Evolutionary conservation across 1,140 invertebrate genomes (phyloP), one percentile per base, ranked within the genome.

Genomic region (Oreohelix idahoensis): DNA sequence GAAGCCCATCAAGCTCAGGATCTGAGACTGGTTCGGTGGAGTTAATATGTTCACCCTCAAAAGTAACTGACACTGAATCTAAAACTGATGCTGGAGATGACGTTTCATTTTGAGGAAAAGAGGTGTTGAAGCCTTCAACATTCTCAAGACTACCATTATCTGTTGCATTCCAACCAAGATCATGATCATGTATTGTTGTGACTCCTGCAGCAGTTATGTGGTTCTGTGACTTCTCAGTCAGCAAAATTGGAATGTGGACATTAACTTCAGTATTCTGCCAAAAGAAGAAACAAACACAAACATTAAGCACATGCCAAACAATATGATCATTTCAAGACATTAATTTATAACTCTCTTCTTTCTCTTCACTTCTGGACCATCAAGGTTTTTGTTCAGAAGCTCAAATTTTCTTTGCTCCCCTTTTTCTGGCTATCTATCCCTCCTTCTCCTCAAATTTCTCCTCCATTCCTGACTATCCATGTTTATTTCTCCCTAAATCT

Each of bases 171-270:
- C 13, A 11, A 10, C 13, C 13, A 0, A 73, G 1, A 73, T 5
- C 10, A 5, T 23, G 10, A 42, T 42, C 36, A n/a, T 29, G 1
- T 4, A 23, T 42, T 73, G 71, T 42, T 39, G 71, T 73, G 4
- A 45, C n/a, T 23, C n/a, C 2, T 42, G 71, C 5, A 42, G 10
- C 8, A 42, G 10, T 8, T n/a, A 1, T 42, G 36, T 66, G n/a
- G 32, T 45, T 36, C 32, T 77, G 42, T 77, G 42, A 45, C 26
- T 77, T 77, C 29, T 32, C 29, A 36, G 1, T 8, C 1, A 53
- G 15, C 36, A 42, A 35, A 53, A 29, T 32, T 53, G 75, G 75
- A 51, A 77, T 51, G 42, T 51, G 75, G 20, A 77, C 36, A 36
- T 77, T 29, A 42, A 77, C 49, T 29, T 53, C 10, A 13, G 36